A percentile compares a stretch with the other conserved stretches of the same genome.
Conservation (phyloP, 2,888 invertebrate species). For the Microplitis manilae region DNA sequence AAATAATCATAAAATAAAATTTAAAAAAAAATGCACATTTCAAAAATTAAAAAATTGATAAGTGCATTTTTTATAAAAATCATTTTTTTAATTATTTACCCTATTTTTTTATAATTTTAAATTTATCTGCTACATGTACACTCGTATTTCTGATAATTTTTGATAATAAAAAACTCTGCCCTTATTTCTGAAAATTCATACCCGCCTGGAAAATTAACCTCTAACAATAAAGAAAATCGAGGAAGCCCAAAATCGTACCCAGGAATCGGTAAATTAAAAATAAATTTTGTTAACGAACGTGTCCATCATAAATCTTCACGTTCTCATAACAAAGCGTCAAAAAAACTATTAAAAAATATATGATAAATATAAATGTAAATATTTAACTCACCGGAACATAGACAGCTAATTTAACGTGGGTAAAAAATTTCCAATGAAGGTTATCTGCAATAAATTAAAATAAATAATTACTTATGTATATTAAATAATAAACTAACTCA, state of each 20-base stretch:
- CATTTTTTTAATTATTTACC: too few species aligned
- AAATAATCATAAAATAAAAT: too few species aligned
- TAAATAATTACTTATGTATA: slow-evolving; percentile 12
- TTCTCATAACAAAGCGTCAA: background rate
- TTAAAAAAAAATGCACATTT: too few species aligned
- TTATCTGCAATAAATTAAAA: slow-evolving; percentile 44
- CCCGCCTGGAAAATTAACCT: too few species aligned
- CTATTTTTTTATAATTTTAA: too few species aligned
- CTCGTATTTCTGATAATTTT: too few species aligned
- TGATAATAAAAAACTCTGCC: too few species aligned
- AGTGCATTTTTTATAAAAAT: too few species aligned
- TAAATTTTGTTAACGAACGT: background rate
- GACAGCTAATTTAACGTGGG: slow-evolving; percentile 47
- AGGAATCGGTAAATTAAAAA: background rate
- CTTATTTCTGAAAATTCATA: too few species aligned
- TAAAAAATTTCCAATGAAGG: slow-evolving; percentile 34
- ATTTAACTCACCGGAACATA: slow-evolving; percentile 53
- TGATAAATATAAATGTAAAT: background rate
- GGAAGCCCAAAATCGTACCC: background rate
- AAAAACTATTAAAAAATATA: slow-evolving; percentile 28
- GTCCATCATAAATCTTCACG: background rate
- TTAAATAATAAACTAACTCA: slow-evolving; percentile 29
- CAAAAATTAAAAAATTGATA: too few species aligned
- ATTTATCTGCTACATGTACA: too few species aligned
- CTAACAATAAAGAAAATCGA: background rate